Evolutionary conservation across 2,797 vertebrate genomes (phyloP), one percentile per base, ranked within the genome.

Genomic region (Esox lucius): DNA sequence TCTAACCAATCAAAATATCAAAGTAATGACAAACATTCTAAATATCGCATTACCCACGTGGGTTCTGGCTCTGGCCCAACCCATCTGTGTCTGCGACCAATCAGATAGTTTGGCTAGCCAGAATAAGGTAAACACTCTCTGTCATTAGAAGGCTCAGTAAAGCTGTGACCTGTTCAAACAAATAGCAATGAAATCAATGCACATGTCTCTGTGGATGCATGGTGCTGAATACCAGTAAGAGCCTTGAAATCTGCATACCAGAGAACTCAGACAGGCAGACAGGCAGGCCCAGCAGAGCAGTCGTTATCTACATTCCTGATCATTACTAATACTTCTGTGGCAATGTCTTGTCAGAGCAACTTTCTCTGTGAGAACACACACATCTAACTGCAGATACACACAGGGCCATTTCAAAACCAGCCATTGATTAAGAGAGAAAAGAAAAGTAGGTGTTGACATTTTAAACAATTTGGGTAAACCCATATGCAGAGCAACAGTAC

Each of bases 281-380:
- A 65, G 68, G 11, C 42, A 53, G 80, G 72, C 83, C 61, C 88
- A 67, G 35, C 69, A 69, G 17, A 51, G 13, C 9, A 42, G 5
- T 24, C 68, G 16, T 74, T 72, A 75, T 70, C 62, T 15, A 7
- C 8, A 12, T 78, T 53, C 70, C 51, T 83, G 80, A 85, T 72
- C 19, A 11, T 0, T 19, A 17, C 12, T 31, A 73, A 81, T 71
- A 77, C 82, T 80, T 71, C 61, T 28, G 8, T 62, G 13, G 35
- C 16, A 46, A n/a, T 0, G 9, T 26, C 31, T 77, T 65, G 28
- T 4, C 62, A 62, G 49, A 22, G 61, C 71, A 78, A 81, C 79
- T 78, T 86, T 86, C 66, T 24, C 70, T 78, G 12, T 1, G n/a
- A 71, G 28, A 75, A 73, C 61, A 76, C 33, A 76, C 33, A 56